Percentiles rank a stretch among this genome's conserved stretches.
Evolutionary conservation across 2,888 invertebrate genomes (phyloP).

Genomic region (Eurois occulta): DNA sequence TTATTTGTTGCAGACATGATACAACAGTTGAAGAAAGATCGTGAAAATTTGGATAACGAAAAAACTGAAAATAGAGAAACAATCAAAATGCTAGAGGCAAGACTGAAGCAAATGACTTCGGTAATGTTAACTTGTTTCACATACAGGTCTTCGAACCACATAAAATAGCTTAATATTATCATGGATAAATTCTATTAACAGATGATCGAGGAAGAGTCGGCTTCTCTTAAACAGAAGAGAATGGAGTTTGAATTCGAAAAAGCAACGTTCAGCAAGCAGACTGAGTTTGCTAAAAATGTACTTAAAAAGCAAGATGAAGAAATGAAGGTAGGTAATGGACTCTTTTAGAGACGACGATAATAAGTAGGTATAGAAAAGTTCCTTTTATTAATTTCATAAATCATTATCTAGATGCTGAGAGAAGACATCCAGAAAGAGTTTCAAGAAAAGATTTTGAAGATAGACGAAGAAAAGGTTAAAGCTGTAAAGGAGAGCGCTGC

Average conservation of each 20-base stretch:
- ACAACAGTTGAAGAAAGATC: constrained; percentile 89
- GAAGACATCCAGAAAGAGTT: constrained; percentile 87
- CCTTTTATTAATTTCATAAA: background rate
- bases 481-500: constrained; percentile 79
- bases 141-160: background rate
- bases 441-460: constrained; percentile 82
- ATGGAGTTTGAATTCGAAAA: constrained; percentile 91
- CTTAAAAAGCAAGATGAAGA: constrained; percentile 91
- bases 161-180: background rate
- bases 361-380: background rate
- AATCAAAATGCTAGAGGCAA: constrained; percentile 89
- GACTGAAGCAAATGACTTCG: constrained; percentile 91
- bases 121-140: constrained; percentile 70
- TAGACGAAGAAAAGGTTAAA: constrained; percentile 84
- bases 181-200: constrained; percentile 52
- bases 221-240: constrained; percentile 89
- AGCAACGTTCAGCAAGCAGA: constrained; percentile 91
- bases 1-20: constrained; percentile 86
- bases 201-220: constrained; percentile 87
- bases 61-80: constrained; percentile 88
- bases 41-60: constrained; percentile 90
- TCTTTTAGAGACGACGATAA: background rate
- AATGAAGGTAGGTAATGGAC: constrained; percentile 89
- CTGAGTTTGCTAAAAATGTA: constrained; percentile 89
- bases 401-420: constrained; percentile 77